phyloP scores from a whole-genome alignment of 2,888 invertebrate genomes.

The Molorchus minor region DNA sequence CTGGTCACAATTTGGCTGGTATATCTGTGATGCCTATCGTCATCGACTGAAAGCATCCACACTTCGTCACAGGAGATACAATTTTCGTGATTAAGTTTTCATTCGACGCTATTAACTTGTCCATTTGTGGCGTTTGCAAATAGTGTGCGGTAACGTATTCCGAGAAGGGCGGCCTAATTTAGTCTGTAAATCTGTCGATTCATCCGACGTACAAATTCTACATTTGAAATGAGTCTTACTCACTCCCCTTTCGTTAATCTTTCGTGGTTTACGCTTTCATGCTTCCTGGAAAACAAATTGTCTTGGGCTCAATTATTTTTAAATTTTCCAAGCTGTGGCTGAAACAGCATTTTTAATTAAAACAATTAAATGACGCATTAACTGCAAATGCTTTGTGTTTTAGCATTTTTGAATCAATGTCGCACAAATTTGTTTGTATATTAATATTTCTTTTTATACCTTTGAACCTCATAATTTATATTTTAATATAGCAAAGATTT shows the following conservation, averaged over 20 bases:
- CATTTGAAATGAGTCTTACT: constrained; percentile 14
- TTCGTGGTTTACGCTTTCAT: constrained; percentile 8
- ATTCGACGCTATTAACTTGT: constrained; percentile 11
- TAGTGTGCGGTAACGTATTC: constrained; percentile 16
- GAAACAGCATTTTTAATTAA: not conserved
- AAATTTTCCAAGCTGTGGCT: not conserved
- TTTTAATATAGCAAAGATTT: too few relatives aligned
- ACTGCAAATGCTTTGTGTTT: too few relatives aligned
- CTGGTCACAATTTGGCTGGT: too few relatives aligned
- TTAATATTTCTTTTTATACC: too few relatives aligned
- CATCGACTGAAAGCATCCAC: not conserved
- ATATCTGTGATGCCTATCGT: too few relatives aligned
- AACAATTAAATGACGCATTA: not conserved
- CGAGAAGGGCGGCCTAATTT: constrained; percentile 13
- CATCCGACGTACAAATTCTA: constrained; percentile 2
- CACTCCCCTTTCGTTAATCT: constrained; percentile 16
- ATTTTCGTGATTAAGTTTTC: constrained; percentile 14
- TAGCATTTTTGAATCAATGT: too few relatives aligned
- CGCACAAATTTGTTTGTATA: too few relatives aligned
- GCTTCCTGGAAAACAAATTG: constrained; percentile 5
- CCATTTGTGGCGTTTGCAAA: constrained; percentile 6
- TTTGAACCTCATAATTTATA: too few relatives aligned
- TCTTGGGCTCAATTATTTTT: constrained; percentile 7
- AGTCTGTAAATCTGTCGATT: constrained; percentile 10
- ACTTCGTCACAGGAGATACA: constrained; percentile 2